Conservation (phyloP, 1,140 invertebrate genomes). For the Brachystomella parvula region DNA sequence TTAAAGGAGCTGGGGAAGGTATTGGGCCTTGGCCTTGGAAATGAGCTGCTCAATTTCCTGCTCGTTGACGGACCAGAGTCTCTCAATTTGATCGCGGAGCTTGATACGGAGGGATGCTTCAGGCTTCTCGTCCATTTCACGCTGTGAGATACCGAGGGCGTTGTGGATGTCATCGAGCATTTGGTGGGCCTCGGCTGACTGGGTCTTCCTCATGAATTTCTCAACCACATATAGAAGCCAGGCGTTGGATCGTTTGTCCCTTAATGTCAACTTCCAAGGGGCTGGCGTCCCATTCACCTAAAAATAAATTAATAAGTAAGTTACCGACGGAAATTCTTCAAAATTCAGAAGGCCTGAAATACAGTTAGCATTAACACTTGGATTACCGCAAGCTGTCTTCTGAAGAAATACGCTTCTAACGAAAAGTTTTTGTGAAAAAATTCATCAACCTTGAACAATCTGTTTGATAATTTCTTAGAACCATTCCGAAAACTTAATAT, state of each 20-base stretch:
- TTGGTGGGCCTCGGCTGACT: not conserved
- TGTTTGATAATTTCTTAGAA: no score
- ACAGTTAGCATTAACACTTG: no score
- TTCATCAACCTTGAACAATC: no score
- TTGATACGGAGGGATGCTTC: constrained; percentile 28
- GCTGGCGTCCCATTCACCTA: no score
- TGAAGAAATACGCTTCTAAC: no score
- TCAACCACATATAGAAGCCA: constrained; percentile 1
- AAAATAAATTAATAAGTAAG: no score
- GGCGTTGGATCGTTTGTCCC: constrained; percentile 24
- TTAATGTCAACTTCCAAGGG: constrained; percentile 25
- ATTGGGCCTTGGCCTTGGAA: not conserved
- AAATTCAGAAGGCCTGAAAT: no score
- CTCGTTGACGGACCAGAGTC: constrained; percentile 20
- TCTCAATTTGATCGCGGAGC: constrained; percentile 31
- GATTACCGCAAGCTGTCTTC: no score
- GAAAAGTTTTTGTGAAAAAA: no score
- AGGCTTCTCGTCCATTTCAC: constrained; percentile 23
- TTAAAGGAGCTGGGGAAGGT: constrained; percentile 6
- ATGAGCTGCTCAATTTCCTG: constrained; percentile 14
- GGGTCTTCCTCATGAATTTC: not conserved
- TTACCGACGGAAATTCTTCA: no score
- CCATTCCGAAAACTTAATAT: no score
- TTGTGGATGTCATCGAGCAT: constrained; percentile 13
- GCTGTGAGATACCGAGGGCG: constrained; percentile 25